phyloP scores from a whole-genome alignment of 2,113 vertebrate species.

The Phyllostomus hastatus region DNA sequence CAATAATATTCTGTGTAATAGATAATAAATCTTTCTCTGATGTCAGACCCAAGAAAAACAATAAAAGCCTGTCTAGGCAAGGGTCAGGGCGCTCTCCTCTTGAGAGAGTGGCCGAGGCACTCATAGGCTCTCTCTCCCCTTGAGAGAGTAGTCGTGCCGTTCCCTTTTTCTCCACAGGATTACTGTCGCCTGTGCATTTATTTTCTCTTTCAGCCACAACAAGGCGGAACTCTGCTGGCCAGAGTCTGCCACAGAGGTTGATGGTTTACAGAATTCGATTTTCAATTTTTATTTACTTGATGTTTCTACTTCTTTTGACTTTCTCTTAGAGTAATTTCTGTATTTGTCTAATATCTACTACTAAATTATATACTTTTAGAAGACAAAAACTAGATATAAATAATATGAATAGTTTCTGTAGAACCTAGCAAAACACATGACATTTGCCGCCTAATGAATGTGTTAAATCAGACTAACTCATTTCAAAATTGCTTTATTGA shows the following conservation, averaged over 20 bases:
- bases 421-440: not conserved
- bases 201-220: no score
- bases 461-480: not conserved
- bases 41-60: no score
- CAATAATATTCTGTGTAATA: no score
- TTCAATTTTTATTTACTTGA: not conserved
- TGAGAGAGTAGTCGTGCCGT: no score
- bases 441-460: not conserved
- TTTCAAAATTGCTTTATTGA: not conserved
- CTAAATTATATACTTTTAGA: not conserved
- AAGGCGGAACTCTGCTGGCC: no score
- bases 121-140: no score
- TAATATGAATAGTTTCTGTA: not conserved
- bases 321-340: not conserved
- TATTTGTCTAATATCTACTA: not conserved
- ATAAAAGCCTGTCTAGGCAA: no score
- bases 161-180: no score
- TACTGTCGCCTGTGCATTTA: no score
- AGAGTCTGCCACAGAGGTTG: not conserved
- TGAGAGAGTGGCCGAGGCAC: no score
- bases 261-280: not conserved
- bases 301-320: not conserved
- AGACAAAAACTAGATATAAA: not conserved
- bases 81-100: no score
- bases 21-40: no score